Evolutionary conservation across 2,888 invertebrate species (phyloP).

Genomic region (Orthosia incerta): DNA sequence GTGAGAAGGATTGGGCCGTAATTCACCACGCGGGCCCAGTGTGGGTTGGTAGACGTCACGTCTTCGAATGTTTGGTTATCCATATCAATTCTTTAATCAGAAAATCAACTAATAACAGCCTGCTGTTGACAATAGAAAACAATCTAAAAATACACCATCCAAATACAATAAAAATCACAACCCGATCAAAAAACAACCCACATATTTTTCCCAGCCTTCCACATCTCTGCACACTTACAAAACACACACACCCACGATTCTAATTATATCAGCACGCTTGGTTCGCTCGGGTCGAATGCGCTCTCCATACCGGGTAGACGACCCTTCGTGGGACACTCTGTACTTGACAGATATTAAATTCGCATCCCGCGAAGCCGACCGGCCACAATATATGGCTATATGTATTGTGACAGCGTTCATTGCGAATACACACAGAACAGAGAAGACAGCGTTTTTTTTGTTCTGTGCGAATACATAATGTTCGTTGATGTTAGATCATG

Average conservation of each 20-base stretch:
- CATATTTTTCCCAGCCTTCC: constrained; percentile 17
- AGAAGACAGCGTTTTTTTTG: no score
- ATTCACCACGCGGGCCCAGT: no score
- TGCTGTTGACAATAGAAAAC: not conserved
- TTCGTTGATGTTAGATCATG: constrained; percentile 62
- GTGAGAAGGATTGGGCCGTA: no score
- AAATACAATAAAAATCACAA: constrained; percentile 18
- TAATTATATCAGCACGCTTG: constrained; percentile 58
- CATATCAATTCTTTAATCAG: not conserved
- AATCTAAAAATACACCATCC: not conserved
- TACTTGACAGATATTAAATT: constrained; percentile 89
- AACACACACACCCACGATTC: constrained; percentile 36
- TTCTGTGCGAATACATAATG: constrained; percentile 71
- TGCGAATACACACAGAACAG: constrained; percentile 71
- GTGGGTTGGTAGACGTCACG: constrained; percentile 48
- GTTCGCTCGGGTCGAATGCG: constrained; percentile 64
- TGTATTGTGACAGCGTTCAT: constrained; percentile 66
- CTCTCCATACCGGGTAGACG: constrained; percentile 63
- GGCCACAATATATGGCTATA: constrained; percentile 83
- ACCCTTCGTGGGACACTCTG: constrained; percentile 78
- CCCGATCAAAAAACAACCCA: constrained; percentile 24
- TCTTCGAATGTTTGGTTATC: constrained; percentile 59
- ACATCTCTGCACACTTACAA: constrained; percentile 28
- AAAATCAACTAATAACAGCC: not conserved
- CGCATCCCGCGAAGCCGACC: constrained; percentile 81